Conservation (phyloP, 2,888 invertebrate genomes). For the Penaeus monodon region DNA sequence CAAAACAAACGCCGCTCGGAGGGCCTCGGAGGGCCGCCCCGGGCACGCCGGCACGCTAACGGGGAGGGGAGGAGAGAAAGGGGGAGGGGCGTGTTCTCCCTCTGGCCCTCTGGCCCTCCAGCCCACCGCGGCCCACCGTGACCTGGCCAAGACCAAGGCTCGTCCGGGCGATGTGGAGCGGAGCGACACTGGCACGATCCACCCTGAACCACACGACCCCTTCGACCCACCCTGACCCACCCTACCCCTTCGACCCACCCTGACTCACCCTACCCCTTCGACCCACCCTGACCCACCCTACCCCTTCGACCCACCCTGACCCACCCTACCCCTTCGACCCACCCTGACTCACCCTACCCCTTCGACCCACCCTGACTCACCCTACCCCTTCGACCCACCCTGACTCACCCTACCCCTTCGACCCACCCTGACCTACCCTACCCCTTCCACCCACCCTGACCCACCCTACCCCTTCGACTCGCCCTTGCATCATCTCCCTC, state of each 20-base stretch:
- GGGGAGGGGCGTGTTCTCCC: not conserved
- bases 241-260: conserved; percentile 2
- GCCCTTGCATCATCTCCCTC: too few species aligned
- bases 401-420: not conserved
- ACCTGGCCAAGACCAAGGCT: not conserved
- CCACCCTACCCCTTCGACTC: not conserved
- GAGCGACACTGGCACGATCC: not conserved
- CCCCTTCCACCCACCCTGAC: conserved; percentile 5
- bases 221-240: not conserved
- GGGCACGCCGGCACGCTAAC: not conserved
- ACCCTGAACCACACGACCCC: not conserved
- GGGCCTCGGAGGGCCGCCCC: not conserved
- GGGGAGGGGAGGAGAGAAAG: too few species aligned
- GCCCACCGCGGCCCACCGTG: not conserved
- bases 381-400: not conserved
- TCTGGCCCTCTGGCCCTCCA: not conserved
- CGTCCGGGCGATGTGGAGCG: not conserved
- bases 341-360: not conserved
- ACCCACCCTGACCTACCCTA: not conserved
- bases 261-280: not conserved
- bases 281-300: not conserved
- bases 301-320: not conserved
- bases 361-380: conserved; percentile 1
- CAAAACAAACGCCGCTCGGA: conserved; percentile 51
- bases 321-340: not conserved